Evolutionary conservation across 2,113 vertebrate species (phyloP), one percentile per base, ranked within the genome.

Genomic region (Anolis sagrei): DNA sequence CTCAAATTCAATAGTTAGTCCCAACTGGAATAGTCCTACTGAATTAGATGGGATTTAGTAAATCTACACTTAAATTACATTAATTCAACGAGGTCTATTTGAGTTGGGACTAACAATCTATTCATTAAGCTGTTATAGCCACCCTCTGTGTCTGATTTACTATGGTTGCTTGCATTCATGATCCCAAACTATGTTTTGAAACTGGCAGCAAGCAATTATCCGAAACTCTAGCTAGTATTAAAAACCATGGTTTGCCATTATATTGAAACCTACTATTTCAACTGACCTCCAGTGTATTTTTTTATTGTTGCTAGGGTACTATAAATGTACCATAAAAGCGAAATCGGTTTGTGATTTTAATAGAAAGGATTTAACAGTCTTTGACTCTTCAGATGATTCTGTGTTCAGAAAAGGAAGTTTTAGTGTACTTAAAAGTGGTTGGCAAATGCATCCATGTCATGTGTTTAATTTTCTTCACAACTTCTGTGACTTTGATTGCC

Each of bases 391-490:
- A 91, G 86, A 68, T 76, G 25, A 34, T 89, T 19, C 78, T 32
- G 76, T 84, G 7, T 82, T 88, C 73, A 58, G 29, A 32, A 64
- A 90, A 88, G 79, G 84, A 27, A 69, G 61, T 58, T 81, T 68
- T 62, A 54, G 91, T 44, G 39, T 0, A 21, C 87, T 84, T 92
- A 90, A 89, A 58, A 87, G 88, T 76, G 76, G 90, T 90, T 89
- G 90, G 87, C 84, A 92, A 85, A 86, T 89, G 88, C 87, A 27
- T 61, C 73, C 66, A 1, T 87, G 89, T 85, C 85, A n/a, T 70
- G 68, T 4, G 19, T 14, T 70, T 32, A 70, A 70, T 70, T 16
- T 44, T n/a, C 68, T 34, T 70, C 5, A 16, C 68, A 70, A 19
- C 2, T 70, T 70, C n/a, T 13, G n/a, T 34, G 9, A 32, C 62